Percentiles rank a stretch among this genome's conserved stretches.
phyloP scores from a whole-genome alignment of 2,797 vertebrate genomes.

The Galago senegalensis region DNA sequence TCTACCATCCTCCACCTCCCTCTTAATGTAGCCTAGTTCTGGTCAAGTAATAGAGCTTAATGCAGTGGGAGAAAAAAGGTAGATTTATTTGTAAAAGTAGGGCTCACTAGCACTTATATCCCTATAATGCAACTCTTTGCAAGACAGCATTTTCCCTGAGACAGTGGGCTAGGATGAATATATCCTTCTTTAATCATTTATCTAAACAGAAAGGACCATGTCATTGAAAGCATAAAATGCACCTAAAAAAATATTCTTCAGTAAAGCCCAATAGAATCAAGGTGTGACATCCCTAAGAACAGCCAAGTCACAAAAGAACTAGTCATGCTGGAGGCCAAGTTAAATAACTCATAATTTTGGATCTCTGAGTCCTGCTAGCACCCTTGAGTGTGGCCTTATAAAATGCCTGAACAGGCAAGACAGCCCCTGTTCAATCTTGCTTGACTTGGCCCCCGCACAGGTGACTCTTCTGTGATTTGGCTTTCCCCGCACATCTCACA shows the following conservation, averaged over 20 bases:
- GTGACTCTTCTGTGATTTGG: slow-evolving; percentile 81
- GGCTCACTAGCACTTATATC: slow-evolving; percentile 73
- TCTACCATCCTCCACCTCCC: background rate
- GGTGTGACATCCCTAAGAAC: slow-evolving; percentile 75
- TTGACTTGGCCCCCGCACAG: slow-evolving; percentile 83
- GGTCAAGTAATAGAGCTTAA: background rate
- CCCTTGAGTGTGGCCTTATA: slow-evolving; percentile 74
- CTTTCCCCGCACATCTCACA: slow-evolving; percentile 85
- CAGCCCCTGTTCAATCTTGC: slow-evolving; percentile 83
- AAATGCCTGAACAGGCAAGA: slow-evolving; percentile 82
- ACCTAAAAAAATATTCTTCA: slow-evolving; percentile 78
- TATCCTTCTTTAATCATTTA: slow-evolving; percentile 77
- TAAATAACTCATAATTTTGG: slow-evolving; percentile 85
- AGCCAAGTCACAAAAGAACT: slow-evolving; percentile 85
- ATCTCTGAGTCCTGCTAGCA: slow-evolving; percentile 69
- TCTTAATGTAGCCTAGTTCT: slow-evolving; percentile 10
- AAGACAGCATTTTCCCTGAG: slow-evolving; percentile 76
- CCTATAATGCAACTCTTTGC: slow-evolving; percentile 77
- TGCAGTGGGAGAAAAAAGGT: background rate
- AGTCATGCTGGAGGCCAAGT: slow-evolving; percentile 82
- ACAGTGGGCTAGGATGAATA: slow-evolving; percentile 73
- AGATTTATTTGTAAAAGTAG: background rate
- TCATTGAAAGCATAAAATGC: slow-evolving; percentile 81
- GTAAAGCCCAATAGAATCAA: slow-evolving; percentile 65
- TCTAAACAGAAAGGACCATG: slow-evolving; percentile 80